Conservation (phyloP, 1,140 invertebrate genomes). For the Brachionus calyciflorus region DNA sequence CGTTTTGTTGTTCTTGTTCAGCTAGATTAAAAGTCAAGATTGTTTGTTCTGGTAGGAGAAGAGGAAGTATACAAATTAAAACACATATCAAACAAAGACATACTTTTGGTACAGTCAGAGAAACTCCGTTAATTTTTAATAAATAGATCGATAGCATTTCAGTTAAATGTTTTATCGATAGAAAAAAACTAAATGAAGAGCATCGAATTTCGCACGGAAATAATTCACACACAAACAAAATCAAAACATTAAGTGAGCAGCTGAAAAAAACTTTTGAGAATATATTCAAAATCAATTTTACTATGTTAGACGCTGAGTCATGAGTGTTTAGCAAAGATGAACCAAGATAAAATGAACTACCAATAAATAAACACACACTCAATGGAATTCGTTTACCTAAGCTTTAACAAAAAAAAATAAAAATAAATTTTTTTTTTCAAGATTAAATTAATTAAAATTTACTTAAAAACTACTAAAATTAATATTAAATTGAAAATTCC, state of each 20-base stretch:
- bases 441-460: not conserved
- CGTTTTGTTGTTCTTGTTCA: not conserved
- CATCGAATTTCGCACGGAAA: constrained; percentile 47
- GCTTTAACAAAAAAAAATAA: not conserved
- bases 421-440: not conserved
- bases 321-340: not conserved
- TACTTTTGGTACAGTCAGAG: not conserved
- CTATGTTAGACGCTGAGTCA: not conserved
- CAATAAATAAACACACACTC: constrained; percentile 8
- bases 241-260: constrained; percentile 10
- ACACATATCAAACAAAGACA: not conserved
- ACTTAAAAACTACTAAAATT: not conserved
- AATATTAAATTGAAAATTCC: constrained; percentile 37
- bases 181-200: constrained; percentile 42
- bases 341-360: constrained; percentile 10
- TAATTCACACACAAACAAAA: constrained; percentile 29
- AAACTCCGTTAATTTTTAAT: constrained; percentile 17
- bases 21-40: constrained; percentile 17
- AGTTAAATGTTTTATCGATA: constrained; percentile 39
- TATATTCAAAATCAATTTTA: not conserved
- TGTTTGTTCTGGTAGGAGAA: constrained; percentile 33
- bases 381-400: constrained; percentile 32
- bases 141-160: constrained; percentile 45
- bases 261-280: constrained; percentile 9
- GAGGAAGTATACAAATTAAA: not conserved